Conservation (phyloP, 1,140 invertebrate species). For the Tetragonula clypearis region DNA sequence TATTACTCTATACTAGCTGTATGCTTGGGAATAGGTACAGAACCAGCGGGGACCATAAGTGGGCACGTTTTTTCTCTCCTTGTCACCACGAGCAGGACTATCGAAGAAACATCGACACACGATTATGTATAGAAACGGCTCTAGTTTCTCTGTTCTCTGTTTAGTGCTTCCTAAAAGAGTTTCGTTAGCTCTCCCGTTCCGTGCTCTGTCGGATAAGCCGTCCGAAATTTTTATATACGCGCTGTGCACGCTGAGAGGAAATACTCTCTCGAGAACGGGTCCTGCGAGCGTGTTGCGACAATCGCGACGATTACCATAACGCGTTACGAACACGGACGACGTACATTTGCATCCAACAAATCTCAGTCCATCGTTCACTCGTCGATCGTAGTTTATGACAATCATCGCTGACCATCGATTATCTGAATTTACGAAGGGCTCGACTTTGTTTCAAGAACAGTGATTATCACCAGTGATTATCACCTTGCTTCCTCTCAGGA, state of each 20-base stretch:
- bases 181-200: constrained; percentile 15
- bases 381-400: background rate
- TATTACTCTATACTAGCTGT: constrained; percentile 38
- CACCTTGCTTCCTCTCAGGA: background rate
- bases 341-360: background rate
- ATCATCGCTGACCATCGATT: background rate
- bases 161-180: constrained; percentile 65
- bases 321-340: background rate
- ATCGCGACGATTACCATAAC: background rate
- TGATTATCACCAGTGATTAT: background rate
- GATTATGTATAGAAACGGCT: constrained; percentile 73
- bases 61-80: background rate
- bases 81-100: constrained; percentile 18
- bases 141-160: constrained; percentile 1
- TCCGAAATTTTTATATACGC: background rate
- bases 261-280: constrained; percentile 20
- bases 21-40: constrained; percentile 37
- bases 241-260: background rate
- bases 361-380: background rate
- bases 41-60: constrained; percentile 32
- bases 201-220: background rate
- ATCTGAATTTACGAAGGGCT: background rate
- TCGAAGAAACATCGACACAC: constrained; percentile 61
- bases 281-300: background rate
- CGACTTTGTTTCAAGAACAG: background rate